Conservation (phyloP, 2,888 invertebrate genomes). For the Graphium colonna region DNA sequence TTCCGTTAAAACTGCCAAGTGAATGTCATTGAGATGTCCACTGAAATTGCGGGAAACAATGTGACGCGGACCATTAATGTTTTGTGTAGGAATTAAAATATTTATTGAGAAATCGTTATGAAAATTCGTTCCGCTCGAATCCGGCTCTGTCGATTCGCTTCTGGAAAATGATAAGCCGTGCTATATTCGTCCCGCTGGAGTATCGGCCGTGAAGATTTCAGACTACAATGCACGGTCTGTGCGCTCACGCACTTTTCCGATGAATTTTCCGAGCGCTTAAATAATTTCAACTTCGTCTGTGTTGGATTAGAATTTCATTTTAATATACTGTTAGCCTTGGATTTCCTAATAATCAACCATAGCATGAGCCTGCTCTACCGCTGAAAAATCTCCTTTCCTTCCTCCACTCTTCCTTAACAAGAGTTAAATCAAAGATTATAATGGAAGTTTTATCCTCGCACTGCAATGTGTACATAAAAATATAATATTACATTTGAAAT, state of each 20-base stretch:
- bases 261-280: neutral
- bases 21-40: slow-evolving; percentile 12
- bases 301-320: neutral
- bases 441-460: no score
- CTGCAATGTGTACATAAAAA: no score
- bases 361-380: no score
- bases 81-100: neutral
- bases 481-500: no score
- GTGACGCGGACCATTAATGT: neutral
- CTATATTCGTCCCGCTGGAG: slow-evolving; percentile 55
- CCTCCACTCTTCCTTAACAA: no score
- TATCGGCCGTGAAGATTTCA: slow-evolving; percentile 31
- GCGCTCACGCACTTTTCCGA: slow-evolving; percentile 7
- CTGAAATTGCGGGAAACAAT: neutral
- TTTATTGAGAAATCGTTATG: slow-evolving; percentile 36
- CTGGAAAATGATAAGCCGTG: slow-evolving; percentile 67
- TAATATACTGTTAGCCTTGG: no score
- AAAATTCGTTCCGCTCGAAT: slow-evolving; percentile 34
- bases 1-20: slow-evolving; percentile 26
- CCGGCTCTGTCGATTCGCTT: slow-evolving; percentile 60
- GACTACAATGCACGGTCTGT: slow-evolving; percentile 25
- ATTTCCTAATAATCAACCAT: no score
- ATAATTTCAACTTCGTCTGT: slow-evolving; percentile 4
- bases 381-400: no score
- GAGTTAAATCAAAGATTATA: no score